Evolutionary conservation across 1,140 invertebrate genomes (phyloP).

Genomic region (Odontomachus brunneus): DNA sequence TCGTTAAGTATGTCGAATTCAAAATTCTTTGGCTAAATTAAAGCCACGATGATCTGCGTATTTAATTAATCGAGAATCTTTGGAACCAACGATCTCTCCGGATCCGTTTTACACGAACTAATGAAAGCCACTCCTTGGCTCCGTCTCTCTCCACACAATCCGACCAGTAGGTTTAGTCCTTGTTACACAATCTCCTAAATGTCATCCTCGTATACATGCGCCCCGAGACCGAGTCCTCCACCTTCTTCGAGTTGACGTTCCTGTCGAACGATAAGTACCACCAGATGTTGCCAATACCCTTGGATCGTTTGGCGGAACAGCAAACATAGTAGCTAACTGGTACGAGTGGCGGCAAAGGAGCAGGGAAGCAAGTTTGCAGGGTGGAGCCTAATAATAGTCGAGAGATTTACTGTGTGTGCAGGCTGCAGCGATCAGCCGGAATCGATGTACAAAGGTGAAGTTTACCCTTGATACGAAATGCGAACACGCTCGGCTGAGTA

Average conservation of each 20-base stretch:
- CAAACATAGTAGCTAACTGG: constrained; percentile 71
- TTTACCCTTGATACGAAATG: constrained; percentile 34
- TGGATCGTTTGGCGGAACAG: constrained; percentile 72
- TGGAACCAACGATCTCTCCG: neutral
- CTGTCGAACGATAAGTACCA: constrained; percentile 65
- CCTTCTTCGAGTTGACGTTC: constrained; percentile 60
- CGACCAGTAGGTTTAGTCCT: constrained; percentile 59
- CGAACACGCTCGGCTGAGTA: neutral
- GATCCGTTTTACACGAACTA: constrained; percentile 45
- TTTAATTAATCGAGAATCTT: neutral
- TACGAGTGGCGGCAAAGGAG: constrained; percentile 68
- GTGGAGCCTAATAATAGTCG: constrained; percentile 64
- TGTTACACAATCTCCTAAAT: constrained; percentile 68
- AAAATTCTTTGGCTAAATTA: neutral
- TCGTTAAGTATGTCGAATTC: neutral
- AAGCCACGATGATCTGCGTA: neutral
- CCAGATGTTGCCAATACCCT: constrained; percentile 78
- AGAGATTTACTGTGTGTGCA: constrained; percentile 68
- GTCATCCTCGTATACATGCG: constrained; percentile 48
- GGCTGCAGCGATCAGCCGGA: constrained; percentile 52
- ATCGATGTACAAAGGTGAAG: constrained; percentile 64
- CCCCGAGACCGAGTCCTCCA: constrained; percentile 18
- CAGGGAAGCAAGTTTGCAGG: constrained; percentile 66
- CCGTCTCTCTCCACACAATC: constrained; percentile 35
- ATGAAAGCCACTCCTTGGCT: constrained; percentile 11